Evolutionary conservation across 2,888 invertebrate genomes (phyloP).

Genomic region (Hirudinaria manillensis): DNA sequence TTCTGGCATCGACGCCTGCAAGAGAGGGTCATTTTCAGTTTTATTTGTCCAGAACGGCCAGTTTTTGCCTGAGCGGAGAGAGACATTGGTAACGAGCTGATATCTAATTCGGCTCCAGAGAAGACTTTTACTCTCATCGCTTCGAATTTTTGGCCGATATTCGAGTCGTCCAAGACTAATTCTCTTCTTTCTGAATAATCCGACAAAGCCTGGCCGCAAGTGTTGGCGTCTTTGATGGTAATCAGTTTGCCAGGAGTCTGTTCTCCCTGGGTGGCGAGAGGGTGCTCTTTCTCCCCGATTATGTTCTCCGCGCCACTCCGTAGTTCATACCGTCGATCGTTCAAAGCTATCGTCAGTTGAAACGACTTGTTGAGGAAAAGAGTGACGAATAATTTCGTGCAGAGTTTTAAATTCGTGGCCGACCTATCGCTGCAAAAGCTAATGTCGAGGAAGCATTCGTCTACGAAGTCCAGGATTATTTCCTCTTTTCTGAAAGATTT

Average conservation of each 20-base stretch:
- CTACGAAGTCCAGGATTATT: constrained; percentile 24
- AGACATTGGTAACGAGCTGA: not conserved
- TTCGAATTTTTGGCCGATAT: not conserved
- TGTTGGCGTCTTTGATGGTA: constrained; percentile 2
- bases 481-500: constrained; percentile 17
- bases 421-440: constrained; percentile 17
- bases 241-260: not conserved
- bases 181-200: constrained; percentile 1
- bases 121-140: constrained; percentile 6
- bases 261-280: not conserved
- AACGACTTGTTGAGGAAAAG: constrained; percentile 7
- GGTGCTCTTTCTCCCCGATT: not conserved
- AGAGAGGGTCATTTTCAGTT: not conserved
- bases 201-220: not conserved
- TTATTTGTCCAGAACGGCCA: not conserved
- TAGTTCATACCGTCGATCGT: constrained; percentile 20
- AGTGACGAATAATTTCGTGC: not conserved
- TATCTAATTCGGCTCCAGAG: not conserved
- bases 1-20: not conserved
- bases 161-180: not conserved
- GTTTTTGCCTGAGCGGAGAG: not conserved
- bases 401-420: constrained; percentile 6
- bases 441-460: constrained; percentile 28
- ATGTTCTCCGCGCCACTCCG: constrained; percentile 9
- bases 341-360: constrained; percentile 9